phyloP scores from a whole-genome alignment of 53 echinoderm and acorn worm genomes.

The Astropecten irregularis region DNA sequence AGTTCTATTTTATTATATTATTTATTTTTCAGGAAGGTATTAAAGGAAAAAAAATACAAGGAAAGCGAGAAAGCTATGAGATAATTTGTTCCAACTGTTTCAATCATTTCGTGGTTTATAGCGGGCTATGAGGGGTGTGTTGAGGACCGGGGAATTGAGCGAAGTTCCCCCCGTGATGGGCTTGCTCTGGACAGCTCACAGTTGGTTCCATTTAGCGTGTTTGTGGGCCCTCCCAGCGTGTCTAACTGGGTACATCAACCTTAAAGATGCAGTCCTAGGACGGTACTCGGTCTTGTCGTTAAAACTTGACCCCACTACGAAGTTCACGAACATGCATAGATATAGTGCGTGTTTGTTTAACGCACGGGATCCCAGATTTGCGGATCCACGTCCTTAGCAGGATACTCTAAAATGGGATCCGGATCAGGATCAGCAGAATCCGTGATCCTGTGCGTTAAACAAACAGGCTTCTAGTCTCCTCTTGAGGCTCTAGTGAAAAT shows the following conservation, averaged over 20 bases:
- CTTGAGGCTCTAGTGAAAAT: too few relatives aligned
- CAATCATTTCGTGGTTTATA: not conserved
- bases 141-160: not conserved
- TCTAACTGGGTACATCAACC: not conserved
- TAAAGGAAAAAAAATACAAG: slow-evolving; percentile 61
- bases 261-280: not conserved
- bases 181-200: slow-evolving; percentile 9
- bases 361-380: too few relatives aligned
- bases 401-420: too few relatives aligned
- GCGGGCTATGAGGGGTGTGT: slow-evolving; percentile 1
- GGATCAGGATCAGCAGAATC: too few relatives aligned
- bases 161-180: slow-evolving; percentile 2
- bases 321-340: too few relatives aligned
- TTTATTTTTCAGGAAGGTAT: slow-evolving; percentile 98
- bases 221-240: slow-evolving; percentile 14
- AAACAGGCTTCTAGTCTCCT: too few relatives aligned
- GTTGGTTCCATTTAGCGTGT: slow-evolving; percentile 47
- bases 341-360: too few relatives aligned
- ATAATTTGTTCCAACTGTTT: slow-evolving; percentile 49
- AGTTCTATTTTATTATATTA: slow-evolving; percentile 99
- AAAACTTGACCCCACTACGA: too few relatives aligned
- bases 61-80: slow-evolving; percentile 49
- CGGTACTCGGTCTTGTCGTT: too few relatives aligned
- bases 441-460: too few relatives aligned
- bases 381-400: too few relatives aligned